Evolutionary conservation across 2,888 invertebrate genomes (phyloP).

Genomic region (Teleogryllus oceanicus): DNA sequence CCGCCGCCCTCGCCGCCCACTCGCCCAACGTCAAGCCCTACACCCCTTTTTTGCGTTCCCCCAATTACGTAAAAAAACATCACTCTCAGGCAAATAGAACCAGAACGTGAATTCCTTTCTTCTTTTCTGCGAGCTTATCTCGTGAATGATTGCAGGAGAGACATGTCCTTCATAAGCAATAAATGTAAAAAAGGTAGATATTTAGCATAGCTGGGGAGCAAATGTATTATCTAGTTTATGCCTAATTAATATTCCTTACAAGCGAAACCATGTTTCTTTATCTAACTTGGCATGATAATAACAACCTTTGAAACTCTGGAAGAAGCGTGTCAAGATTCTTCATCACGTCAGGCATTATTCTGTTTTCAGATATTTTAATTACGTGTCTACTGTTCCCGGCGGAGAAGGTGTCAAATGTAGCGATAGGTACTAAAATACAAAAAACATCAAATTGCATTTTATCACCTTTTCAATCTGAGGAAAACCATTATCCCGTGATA

Average conservation of each 20-base stretch:
- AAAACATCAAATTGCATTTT: slow-evolving; percentile 6
- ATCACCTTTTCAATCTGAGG: slow-evolving; percentile 1
- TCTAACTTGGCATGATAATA: neutral
- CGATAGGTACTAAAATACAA: slow-evolving; percentile 9
- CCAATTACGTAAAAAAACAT: no score
- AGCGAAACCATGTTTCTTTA: neutral
- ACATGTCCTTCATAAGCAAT: no score
- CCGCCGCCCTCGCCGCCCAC: no score
- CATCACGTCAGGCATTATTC: neutral
- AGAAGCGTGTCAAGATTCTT: slow-evolving; percentile 18
- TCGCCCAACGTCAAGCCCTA: no score
- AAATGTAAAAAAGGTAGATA: no score
- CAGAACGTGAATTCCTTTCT: no score
- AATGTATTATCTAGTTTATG: neutral
- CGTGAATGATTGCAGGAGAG: no score
- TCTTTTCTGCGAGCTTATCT: no score
- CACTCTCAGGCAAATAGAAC: no score
- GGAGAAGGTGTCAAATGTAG: neutral
- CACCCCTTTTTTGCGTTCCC: no score
- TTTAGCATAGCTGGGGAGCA: neutral
- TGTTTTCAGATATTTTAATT: slow-evolving; percentile 10
- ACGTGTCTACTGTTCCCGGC: neutral
- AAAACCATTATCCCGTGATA: slow-evolving; percentile 3
- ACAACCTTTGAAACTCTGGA: neutral
- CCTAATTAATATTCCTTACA: slow-evolving; percentile 3